phyloP scores from a whole-genome alignment of 2,888 invertebrate species.

The Geophilus truncorum region DNA sequence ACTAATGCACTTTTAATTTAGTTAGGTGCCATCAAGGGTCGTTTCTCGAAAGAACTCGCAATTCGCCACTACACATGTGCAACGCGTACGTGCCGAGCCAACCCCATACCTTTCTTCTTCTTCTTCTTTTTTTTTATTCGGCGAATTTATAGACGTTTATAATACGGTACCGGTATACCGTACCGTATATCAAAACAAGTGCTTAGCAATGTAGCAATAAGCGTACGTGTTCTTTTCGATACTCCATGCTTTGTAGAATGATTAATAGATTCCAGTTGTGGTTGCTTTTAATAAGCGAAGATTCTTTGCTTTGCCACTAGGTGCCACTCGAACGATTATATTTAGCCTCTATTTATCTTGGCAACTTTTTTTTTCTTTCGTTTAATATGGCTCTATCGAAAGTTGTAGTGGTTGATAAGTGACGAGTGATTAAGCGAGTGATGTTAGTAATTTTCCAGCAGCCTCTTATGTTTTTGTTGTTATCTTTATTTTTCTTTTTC shows the following conservation, averaged over 20 bases:
- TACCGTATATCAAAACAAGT: too few species aligned
- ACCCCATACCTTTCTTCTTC: not conserved
- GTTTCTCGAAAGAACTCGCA: not conserved
- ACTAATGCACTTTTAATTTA: slow-evolving; percentile 21
- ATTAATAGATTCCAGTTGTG: not conserved
- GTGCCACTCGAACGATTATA: not conserved
- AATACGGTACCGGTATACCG: not conserved
- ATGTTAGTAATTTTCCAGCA: not conserved
- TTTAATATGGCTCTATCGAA: not conserved
- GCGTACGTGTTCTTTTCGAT: too few species aligned
- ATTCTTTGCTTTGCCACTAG: not conserved
- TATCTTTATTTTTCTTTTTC: not conserved
- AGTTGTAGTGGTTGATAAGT: not conserved
- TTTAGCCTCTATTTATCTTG: not conserved
- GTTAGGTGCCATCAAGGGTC: slow-evolving; percentile 18
- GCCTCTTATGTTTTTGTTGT: not conserved
- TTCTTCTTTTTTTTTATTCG: not conserved
- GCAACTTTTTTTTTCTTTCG: not conserved
- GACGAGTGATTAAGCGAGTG: not conserved
- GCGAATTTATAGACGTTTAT: not conserved
- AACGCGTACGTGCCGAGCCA: not conserved
- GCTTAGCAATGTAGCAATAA: too few species aligned
- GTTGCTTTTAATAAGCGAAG: not conserved
- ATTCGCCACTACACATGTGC: not conserved
- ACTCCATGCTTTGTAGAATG: not conserved